Base-by-base conservation (phyloP, 2,888 invertebrate genomes). In the Lithodes maja region DNA sequence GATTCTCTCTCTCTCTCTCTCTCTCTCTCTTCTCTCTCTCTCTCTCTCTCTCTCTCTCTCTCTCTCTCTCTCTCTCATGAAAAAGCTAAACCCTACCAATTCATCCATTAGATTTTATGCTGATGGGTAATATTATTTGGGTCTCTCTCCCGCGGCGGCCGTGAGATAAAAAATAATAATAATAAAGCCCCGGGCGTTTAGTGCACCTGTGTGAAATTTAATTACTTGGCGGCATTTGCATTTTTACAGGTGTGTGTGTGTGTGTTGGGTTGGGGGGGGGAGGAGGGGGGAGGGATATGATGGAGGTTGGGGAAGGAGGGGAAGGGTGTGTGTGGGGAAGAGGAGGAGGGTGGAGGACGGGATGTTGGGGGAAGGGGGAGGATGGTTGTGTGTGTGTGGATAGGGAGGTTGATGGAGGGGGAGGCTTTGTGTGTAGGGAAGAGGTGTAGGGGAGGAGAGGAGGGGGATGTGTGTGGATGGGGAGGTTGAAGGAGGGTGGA, bases 201-300 rank as follows among this genome's bases (percentile, higher is more conserved):
- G 61, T 61, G 61, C 61, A 61, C 61, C 61, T 61, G 61, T 61
- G 61, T 61, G 61, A 61, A 61, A 61, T 61, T 61, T 61, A 61
- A 61, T 61, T 61, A 61, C 61, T 61, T 61, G 61, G 61, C 61
- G 61, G 61, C 61, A 61, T 61, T 61, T 61, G 61, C 61, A 61
- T 61, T 61, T 61, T 61, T 61, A 61, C 7, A 61, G 61, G 61
- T 61, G 61, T 61, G 61, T 61, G 61, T 61, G 61, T 61, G 61
- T 61, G 61, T 61, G 61, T 61, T n/a, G n/a, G 61, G 61, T 61
- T 61, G 61, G 61, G 12, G 61, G 5, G 61, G 12, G 61, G 61
- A 1, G 61, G 1, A 61, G 61, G 0, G 61, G 7, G 61, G 5
- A 33, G 33, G 33, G 61, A 12, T 61, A 7, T 5, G 61, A 61